phyloP scores from a whole-genome alignment of 2,113 vertebrate genomes.

The Eclectus roratus region DNA sequence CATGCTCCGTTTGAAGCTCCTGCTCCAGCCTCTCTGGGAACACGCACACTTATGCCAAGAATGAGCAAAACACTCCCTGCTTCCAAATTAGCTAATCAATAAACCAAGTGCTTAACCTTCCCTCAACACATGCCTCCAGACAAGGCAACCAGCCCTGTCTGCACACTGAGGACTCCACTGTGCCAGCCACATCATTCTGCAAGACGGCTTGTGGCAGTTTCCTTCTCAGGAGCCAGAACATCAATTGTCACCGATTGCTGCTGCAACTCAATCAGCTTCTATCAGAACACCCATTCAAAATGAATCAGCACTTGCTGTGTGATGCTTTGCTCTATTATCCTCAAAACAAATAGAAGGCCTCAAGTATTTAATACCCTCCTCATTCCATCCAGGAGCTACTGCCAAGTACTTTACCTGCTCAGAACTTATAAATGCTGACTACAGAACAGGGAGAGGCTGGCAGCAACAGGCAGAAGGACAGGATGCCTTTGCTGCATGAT shows the following conservation, averaged over 20 bases:
- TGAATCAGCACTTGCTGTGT: neutral
- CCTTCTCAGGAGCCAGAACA: neutral
- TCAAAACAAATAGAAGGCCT: neutral
- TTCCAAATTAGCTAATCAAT: constrained; percentile 63
- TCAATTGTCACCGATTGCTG: neutral
- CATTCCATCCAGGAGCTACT: neutral
- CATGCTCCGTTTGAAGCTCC: neutral
- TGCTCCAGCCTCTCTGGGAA: constrained; percentile 38
- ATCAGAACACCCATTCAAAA: neutral
- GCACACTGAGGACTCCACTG: neutral
- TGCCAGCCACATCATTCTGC: neutral
- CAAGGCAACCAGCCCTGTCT: neutral
- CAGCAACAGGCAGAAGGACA: neutral
- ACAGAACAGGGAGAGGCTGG: neutral
- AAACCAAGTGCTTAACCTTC: neutral
- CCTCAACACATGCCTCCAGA: neutral
- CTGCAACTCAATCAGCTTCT: constrained; percentile 2
- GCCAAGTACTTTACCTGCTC: neutral
- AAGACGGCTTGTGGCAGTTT: neutral
- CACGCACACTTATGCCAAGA: neutral
- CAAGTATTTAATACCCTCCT: neutral
- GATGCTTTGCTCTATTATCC: neutral
- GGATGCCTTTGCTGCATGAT: neutral
- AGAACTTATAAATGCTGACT: neutral
- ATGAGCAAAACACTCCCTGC: constrained; percentile 25